Conservation (phyloP, 1,140 invertebrate genomes). For the Drosophila tani region DNA sequence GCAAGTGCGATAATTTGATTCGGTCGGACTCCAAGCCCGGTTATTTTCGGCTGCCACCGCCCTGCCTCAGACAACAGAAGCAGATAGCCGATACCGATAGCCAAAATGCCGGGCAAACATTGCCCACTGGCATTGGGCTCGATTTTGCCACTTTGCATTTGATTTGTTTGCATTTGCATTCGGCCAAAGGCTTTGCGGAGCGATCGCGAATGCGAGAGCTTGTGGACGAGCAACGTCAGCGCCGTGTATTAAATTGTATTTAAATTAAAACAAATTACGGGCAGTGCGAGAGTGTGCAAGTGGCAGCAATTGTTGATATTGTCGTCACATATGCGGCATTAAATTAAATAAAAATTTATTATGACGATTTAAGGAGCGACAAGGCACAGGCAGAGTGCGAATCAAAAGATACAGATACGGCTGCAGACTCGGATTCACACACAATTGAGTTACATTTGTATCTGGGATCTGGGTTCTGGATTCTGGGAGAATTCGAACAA, state of each 20-base stretch:
- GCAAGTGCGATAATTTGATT: conserved; percentile 52
- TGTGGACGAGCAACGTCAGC: conserved; percentile 44
- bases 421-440: conserved; percentile 40
- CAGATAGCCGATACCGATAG: conserved; percentile 23
- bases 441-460: conserved; percentile 73
- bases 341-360: conserved; percentile 83
- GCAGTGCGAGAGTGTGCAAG: conserved; percentile 60
- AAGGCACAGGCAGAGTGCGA: conserved; percentile 62
- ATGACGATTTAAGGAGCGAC: conserved; percentile 77
- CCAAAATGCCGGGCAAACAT: conserved; percentile 39
- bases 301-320: conserved; percentile 74
- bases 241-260: conserved; percentile 76
- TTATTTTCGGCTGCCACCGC: conserved; percentile 30
- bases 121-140: conserved; percentile 32
- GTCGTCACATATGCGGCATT: conserved; percentile 68
- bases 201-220: conserved; percentile 20
- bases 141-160: conserved; percentile 23
- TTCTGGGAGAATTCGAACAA: conserved; percentile 37
- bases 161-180: conserved; percentile 60
- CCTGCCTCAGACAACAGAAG: neutral
- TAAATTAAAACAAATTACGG: conserved; percentile 82
- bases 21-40: conserved; percentile 7
- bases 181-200: conserved; percentile 8
- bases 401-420: conserved; percentile 42
- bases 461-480: conserved; percentile 3